A percentile compares a stretch with the other conserved stretches of the same genome.
These are phyloP conservation scores for Chaetophractus vellerosus DNA, from an alignment of 2,797 vertebrate species.

Conservation along the genomic window DNA sequence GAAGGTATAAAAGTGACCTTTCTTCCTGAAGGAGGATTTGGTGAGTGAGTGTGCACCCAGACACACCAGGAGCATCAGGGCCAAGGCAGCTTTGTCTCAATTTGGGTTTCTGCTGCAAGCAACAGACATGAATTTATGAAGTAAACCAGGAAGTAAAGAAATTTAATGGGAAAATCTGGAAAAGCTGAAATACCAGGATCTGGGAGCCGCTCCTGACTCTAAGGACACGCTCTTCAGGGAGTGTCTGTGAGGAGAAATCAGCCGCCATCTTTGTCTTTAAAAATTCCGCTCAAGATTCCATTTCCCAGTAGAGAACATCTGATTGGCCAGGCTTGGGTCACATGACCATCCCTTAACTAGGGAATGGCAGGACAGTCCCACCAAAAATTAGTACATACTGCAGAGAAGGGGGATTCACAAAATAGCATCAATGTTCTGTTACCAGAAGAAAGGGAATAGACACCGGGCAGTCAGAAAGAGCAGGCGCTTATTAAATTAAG, in stretches of 20 bases:
- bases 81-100: background rate
- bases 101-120: background rate
- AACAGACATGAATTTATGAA: constrained; percentile 28
- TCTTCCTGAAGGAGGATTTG: background rate
- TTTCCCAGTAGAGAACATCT: background rate
- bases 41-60: background rate
- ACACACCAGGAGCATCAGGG: background rate
- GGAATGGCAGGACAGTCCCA: background rate
- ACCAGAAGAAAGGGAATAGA: background rate
- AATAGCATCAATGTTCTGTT: background rate
- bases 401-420: background rate
- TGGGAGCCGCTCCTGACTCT: background rate
- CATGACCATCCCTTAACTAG: background rate
- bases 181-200: background rate
- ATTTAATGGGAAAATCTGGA: background rate
- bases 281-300: background rate
- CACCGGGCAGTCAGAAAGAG: background rate
- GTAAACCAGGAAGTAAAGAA: background rate
- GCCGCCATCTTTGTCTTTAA: background rate
- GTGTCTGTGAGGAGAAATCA: background rate
- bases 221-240: background rate
- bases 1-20: background rate
- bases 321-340: background rate
- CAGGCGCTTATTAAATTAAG: background rate
- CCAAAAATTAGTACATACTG: background rate